These are phyloP conservation scores for Buathra laborator DNA, from an alignment of 2,888 invertebrate genomes.

Conservation along the genomic window DNA sequence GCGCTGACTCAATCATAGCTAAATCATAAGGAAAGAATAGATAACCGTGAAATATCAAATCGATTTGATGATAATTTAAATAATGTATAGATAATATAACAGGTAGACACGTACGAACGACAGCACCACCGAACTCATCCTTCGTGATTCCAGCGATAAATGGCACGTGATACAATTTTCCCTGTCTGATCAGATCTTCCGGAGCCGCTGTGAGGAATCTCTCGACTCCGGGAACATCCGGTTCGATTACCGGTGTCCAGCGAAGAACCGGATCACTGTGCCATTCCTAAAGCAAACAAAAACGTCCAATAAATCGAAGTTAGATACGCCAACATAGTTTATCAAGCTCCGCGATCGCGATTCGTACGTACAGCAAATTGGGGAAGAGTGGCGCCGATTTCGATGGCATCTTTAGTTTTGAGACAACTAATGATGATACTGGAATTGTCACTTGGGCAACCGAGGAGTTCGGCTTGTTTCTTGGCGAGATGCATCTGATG, in stretches of 20 bases:
- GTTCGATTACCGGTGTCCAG: constrained; percentile 89
- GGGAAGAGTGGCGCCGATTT: constrained; percentile 67
- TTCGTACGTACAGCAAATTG: constrained; percentile 68
- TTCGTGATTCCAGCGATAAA: constrained; percentile 89
- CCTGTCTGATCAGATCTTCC: constrained; percentile 86
- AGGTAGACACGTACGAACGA: constrained; percentile 86
- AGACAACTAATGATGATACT: constrained; percentile 88
- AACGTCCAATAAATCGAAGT: not conserved
- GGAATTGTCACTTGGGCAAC: constrained; percentile 87
- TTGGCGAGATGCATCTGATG: constrained; percentile 87
- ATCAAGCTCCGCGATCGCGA: not conserved
- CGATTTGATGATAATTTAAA: not conserved
- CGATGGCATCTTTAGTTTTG: constrained; percentile 84
- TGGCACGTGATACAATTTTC: constrained; percentile 88
- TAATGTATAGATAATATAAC: not conserved
- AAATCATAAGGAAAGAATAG: constrained; percentile 1
- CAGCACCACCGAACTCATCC: constrained; percentile 89
- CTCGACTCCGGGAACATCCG: constrained; percentile 88
- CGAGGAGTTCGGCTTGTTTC: constrained; percentile 88
- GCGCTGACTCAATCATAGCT: constrained; percentile 58
- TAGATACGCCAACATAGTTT: too few relatives aligned
- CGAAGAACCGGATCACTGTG: constrained; percentile 86
- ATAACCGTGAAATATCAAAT: not conserved
- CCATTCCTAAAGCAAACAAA: constrained; percentile 85
- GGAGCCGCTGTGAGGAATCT: constrained; percentile 89